phyloP scores from a whole-genome alignment of 2,113 vertebrate species.

The Pseudopodoces humilis region DNA sequence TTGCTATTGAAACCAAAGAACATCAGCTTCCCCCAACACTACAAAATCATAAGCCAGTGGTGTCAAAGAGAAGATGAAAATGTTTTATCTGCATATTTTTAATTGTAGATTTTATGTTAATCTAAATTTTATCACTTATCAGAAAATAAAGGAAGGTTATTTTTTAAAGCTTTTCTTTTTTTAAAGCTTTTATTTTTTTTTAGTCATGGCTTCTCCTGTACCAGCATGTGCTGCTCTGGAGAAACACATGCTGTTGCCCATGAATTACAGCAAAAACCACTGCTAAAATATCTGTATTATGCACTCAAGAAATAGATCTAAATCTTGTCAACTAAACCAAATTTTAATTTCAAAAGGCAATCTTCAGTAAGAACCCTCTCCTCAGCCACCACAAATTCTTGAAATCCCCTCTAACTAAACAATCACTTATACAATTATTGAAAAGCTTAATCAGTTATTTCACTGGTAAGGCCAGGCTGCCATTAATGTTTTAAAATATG shows the following conservation, averaged over 20 bases:
- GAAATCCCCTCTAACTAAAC: background rate
- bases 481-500: background rate
- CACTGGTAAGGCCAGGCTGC: background rate
- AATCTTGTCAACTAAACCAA: background rate
- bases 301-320: background rate
- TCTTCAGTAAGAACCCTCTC: background rate
- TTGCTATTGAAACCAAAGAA: background rate
- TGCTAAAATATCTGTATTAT: background rate
- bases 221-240: background rate
- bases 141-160: background rate
- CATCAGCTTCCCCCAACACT: background rate
- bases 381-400: background rate
- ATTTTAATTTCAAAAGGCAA: background rate
- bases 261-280: background rate
- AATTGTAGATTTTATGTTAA: background rate
- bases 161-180: background rate
- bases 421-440: background rate
- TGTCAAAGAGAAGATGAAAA: background rate
- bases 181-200: background rate
- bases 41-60: background rate
- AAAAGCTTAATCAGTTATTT: background rate
- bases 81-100: background rate
- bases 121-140: background rate
- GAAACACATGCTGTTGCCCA: rapidly evolving
- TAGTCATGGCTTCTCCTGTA: background rate